phyloP scores from a whole-genome alignment of 2,888 invertebrate genomes.

The Drosophila neonasuta region DNA sequence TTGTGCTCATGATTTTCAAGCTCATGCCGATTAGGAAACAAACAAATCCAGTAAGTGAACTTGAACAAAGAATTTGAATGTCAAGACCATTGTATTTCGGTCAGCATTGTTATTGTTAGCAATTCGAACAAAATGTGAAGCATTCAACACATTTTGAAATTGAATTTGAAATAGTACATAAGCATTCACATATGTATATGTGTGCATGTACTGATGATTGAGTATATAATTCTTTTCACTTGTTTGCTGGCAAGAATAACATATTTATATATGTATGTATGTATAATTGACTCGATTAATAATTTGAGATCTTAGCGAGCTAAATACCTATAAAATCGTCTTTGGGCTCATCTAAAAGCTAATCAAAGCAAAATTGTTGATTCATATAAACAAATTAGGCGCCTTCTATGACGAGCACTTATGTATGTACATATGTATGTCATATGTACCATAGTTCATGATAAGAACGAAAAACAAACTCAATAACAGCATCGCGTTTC shows the following conservation, averaged over 20 bases:
- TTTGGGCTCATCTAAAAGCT: constrained; percentile 10
- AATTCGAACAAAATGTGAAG: neutral
- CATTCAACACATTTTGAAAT: neutral
- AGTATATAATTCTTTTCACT: neutral
- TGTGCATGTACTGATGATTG: too few species aligned
- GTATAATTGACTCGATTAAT: neutral
- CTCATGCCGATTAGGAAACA: too few species aligned
- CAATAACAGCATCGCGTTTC: neutral
- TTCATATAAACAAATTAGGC: constrained; percentile 35
- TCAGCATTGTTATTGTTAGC: neutral
- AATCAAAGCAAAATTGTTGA: constrained; percentile 17
- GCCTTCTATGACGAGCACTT: neutral
- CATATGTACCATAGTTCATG: neutral
- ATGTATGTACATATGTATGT: too few species aligned
- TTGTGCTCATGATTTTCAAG: too few species aligned
- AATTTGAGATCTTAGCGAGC: neutral
- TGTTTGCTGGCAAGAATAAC: neutral
- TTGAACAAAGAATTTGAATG: neutral
- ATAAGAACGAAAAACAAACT: constrained; percentile 4
- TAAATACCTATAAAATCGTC: neutral
- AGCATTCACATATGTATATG: neutral
- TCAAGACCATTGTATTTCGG: neutral
- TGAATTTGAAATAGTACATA: neutral
- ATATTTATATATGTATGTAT: neutral
- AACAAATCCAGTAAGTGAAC: neutral